phyloP scores from a whole-genome alignment of 2,888 invertebrate species.

The Drosophila limbata region DNA sequence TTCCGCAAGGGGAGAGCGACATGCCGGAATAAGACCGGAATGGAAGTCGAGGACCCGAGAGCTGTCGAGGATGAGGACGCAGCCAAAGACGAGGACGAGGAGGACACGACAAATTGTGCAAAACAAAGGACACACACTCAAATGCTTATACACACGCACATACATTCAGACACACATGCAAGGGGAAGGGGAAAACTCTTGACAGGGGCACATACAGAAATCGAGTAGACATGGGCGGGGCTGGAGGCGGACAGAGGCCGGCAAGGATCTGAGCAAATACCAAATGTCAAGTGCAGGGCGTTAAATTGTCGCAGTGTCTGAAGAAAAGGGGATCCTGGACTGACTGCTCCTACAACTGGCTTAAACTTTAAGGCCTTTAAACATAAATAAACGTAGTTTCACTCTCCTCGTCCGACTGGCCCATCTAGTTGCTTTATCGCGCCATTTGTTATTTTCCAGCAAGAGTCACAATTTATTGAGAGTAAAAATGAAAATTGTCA shows the following conservation, averaged over 20 bases:
- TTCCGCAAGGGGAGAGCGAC: conserved; percentile 67
- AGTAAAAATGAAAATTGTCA: conserved; percentile 63
- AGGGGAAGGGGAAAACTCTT: conserved; percentile 11
- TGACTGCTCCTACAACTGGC: neutral
- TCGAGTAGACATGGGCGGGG: conserved; percentile 16
- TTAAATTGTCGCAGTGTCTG: conserved; percentile 70
- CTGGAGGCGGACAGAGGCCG: conserved; percentile 16
- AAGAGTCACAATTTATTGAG: conserved; percentile 56
- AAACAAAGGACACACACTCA: conserved; percentile 52
- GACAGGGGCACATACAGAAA: conserved; percentile 35
- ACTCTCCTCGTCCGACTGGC: neutral
- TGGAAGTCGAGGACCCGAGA: conserved; percentile 29
- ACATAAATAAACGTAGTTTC: conserved; percentile 49
- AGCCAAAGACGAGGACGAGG: conserved; percentile 15
- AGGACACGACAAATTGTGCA: conserved; percentile 62
- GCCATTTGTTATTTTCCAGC: conserved; percentile 29
- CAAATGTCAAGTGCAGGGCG: conserved; percentile 77
- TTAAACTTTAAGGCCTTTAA: conserved; percentile 45
- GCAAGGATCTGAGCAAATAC: conserved; percentile 53
- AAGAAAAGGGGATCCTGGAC: conserved; percentile 17
- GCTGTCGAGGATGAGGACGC: neutral
- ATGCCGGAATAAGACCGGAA: conserved; percentile 58
- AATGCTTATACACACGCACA: conserved; percentile 19
- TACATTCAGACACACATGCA: neutral
- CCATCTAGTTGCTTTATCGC: conserved; percentile 17